These are phyloP conservation scores for Scaptomyza reducta DNA, from an alignment of 2,888 invertebrate species.

Conservation along the genomic window DNA sequence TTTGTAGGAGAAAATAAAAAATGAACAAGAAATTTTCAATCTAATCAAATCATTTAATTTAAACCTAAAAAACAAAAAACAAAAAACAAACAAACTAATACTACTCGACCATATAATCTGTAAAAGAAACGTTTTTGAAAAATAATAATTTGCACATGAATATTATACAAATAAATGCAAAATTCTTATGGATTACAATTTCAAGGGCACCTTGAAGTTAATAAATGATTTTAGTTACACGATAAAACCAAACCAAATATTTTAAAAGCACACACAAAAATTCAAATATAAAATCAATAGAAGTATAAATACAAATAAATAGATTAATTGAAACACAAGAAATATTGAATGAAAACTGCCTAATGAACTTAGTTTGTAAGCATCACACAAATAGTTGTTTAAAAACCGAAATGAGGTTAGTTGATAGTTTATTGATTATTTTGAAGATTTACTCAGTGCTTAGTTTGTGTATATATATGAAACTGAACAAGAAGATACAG, in stretches of 20 bases:
- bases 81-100: conserved; percentile 9
- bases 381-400: conserved; percentile 58
- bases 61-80: not conserved
- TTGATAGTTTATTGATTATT: conserved; percentile 26
- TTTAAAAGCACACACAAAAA: conserved; percentile 54
- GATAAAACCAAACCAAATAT: conserved; percentile 39
- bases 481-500: conserved; percentile 27
- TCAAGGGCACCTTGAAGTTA: conserved; percentile 68
- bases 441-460: conserved; percentile 10
- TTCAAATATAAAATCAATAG: conserved; percentile 43
- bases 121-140: conserved; percentile 32
- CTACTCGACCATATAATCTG: conserved; percentile 41
- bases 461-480: conserved; percentile 59
- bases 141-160: conserved; percentile 59
- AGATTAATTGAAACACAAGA: conserved; percentile 59
- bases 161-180: conserved; percentile 28
- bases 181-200: conserved; percentile 56
- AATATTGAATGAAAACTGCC: conserved; percentile 81
- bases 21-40: conserved; percentile 37
- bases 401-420: conserved; percentile 36
- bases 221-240: conserved; percentile 64
- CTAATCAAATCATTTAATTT: conserved; percentile 41
- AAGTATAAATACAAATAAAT: conserved; percentile 43
- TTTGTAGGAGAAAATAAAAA: conserved; percentile 68
- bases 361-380: conserved; percentile 71